These are phyloP conservation scores for Phaonia tiefii DNA, from an alignment of 2,888 invertebrate species.

Conservation along the genomic window DNA sequence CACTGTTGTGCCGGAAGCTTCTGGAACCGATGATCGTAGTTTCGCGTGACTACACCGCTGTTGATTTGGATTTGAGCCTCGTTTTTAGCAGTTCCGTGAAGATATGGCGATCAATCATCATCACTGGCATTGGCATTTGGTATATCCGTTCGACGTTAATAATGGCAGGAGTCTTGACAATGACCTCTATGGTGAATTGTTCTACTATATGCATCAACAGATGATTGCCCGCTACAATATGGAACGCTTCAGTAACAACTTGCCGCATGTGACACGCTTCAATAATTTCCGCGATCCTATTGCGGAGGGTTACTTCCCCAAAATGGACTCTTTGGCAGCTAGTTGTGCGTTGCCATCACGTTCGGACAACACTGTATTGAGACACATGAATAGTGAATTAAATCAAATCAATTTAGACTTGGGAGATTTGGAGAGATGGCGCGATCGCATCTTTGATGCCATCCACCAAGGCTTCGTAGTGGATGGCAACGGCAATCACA, in stretches of 20 bases:
- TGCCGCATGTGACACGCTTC: slow-evolving; percentile 84
- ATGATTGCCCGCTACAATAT: slow-evolving; percentile 85
- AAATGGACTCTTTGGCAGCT: slow-evolving; percentile 89
- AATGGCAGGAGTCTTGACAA: slow-evolving; percentile 82
- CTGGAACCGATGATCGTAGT: slow-evolving; percentile 84
- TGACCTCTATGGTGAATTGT: slow-evolving; percentile 89
- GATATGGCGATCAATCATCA: slow-evolving; percentile 82
- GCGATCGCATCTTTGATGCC: slow-evolving; percentile 86
- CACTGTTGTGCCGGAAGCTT: slow-evolving; percentile 83
- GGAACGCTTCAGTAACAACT: slow-evolving; percentile 88
- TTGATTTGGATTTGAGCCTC: slow-evolving; percentile 88
- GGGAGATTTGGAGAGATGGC: slow-evolving; percentile 87
- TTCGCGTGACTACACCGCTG: slow-evolving; percentile 87
- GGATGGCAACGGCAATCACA: slow-evolving; percentile 83
- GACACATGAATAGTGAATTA: slow-evolving; percentile 85
- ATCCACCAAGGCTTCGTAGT: slow-evolving; percentile 84
- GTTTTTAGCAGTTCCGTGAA: slow-evolving; percentile 82
- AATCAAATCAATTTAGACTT: slow-evolving; percentile 86
- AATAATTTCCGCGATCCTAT: slow-evolving; percentile 87
- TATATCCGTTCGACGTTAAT: slow-evolving; percentile 88
- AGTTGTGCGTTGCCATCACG: slow-evolving; percentile 89
- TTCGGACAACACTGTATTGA: slow-evolving; percentile 82
- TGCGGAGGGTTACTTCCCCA: slow-evolving; percentile 90
- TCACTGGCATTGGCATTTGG: slow-evolving; percentile 83
- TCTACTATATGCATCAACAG: slow-evolving; percentile 89